Percentiles rank a stretch among this genome's conserved stretches.
Conservation (phyloP, 2,113 vertebrate species). For the Colistium nudipinnis region DNA sequence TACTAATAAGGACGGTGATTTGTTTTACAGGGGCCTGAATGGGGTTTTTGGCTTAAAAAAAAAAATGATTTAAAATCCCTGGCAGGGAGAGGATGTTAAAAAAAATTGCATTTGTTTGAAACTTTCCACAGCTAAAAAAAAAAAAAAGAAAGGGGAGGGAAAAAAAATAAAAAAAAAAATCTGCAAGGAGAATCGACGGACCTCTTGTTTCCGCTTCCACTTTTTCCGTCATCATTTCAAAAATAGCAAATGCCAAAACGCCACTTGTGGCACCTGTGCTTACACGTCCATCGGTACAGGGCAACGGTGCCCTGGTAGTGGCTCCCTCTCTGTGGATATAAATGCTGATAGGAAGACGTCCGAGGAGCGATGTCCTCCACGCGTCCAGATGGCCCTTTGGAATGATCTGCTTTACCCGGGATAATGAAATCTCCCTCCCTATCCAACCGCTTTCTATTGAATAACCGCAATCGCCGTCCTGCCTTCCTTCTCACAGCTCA, state of each 20-base stretch:
- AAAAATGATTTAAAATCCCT: conserved; percentile 46
- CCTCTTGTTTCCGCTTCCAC: no score
- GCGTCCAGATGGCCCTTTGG: conserved; percentile 58
- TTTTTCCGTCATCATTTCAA: no score
- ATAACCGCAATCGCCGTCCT: conserved; percentile 69
- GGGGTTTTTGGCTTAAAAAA: conserved; percentile 49
- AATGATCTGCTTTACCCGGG: conserved; percentile 61
- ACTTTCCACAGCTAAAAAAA: conserved; percentile 31
- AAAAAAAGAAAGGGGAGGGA: no score
- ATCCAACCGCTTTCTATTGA: conserved; percentile 67
- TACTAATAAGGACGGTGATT: conserved; percentile 73
- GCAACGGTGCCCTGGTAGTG: no score
- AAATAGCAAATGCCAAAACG: not conserved
- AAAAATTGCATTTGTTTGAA: conserved; percentile 43
- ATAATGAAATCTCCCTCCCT: conserved; percentile 78
- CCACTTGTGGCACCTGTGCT: no score
- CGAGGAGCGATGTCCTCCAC: conserved; percentile 52
- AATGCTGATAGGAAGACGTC: conserved; percentile 49
- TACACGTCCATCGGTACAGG: conserved; percentile 16
- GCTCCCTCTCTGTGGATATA: conserved; percentile 20
- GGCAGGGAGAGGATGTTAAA: conserved; percentile 36
- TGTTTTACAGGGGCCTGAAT: conserved; percentile 53
- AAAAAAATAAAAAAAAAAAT: no score
- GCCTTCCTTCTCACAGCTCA: conserved; percentile 59
- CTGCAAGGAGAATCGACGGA: no score